Evolutionary conservation across 2,888 invertebrate species (phyloP).

Genomic region (Lasioglossum pauxillum): DNA sequence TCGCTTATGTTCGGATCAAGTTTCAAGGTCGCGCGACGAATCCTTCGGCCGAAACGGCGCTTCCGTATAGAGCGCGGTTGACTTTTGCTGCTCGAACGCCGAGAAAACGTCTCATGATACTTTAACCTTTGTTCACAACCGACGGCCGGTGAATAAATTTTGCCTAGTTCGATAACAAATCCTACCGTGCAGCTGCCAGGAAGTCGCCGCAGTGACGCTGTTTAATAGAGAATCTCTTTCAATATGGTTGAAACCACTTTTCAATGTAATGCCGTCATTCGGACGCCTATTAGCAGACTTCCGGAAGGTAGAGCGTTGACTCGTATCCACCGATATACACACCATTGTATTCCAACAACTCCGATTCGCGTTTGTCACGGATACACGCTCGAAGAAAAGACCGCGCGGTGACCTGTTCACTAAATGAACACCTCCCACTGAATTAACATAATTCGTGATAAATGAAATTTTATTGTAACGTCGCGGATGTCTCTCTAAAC

Average conservation of each 20-base stretch:
- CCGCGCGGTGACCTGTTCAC: too few relatives aligned
- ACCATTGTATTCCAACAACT: background rate
- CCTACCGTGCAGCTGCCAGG: background rate
- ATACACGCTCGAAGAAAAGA: too few relatives aligned
- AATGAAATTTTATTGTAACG: too few relatives aligned
- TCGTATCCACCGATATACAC: background rate
- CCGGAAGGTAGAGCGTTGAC: background rate
- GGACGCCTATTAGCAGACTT: background rate
- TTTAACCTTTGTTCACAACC: background rate
- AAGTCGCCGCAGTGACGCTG: too few relatives aligned
- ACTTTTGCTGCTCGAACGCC: background rate
- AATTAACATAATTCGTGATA: too few relatives aligned
- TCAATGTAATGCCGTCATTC: too few relatives aligned
- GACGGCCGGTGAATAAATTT: background rate
- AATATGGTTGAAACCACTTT: background rate
- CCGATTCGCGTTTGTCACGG: too few relatives aligned
- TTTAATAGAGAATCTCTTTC: background rate
- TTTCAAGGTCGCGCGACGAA: background rate
- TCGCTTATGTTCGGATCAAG: background rate
- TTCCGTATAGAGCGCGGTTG: background rate
- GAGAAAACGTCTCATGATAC: background rate
- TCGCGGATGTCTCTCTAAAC: too few relatives aligned
- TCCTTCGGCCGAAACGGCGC: background rate
- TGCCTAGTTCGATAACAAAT: background rate
- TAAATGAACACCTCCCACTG: too few relatives aligned